phyloP scores from a whole-genome alignment of 2,797 vertebrate species.

The Sphenodon punctatus region DNA sequence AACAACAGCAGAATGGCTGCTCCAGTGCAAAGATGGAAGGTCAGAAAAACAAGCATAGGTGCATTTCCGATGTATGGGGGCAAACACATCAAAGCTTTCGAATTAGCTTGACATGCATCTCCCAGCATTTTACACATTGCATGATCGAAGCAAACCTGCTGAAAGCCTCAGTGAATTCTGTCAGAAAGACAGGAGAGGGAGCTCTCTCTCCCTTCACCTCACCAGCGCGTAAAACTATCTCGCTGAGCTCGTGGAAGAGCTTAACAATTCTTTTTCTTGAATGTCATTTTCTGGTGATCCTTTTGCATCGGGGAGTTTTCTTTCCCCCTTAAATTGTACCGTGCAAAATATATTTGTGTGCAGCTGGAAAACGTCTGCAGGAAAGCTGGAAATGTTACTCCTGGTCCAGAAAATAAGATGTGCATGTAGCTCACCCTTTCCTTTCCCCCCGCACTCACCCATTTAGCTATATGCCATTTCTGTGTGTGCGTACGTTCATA shows the following conservation, averaged over 20 bases:
- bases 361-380: neutral
- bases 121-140: constrained; percentile 23
- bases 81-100: constrained; percentile 7
- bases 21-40: neutral
- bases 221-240: constrained; percentile 1
- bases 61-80: neutral
- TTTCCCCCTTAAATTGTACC: neutral
- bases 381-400: neutral
- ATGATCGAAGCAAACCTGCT: constrained; percentile 17
- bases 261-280: neutral
- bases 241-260: neutral
- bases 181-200: constrained; percentile 76
- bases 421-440: neutral
- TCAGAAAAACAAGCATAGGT: fast-evolving
- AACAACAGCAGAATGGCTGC: neutral
- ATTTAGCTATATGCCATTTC: too few relatives aligned
- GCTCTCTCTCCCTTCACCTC: constrained; percentile 74
- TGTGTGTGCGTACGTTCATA: too few relatives aligned
- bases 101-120: neutral
- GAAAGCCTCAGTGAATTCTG: constrained; percentile 47
- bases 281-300: neutral
- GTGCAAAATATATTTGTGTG: neutral
- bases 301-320: neutral
- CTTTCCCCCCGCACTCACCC: too few relatives aligned
- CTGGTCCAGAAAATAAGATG: neutral